Conservation (phyloP, 1,140 invertebrate species). For the Hirudo medicinalis region DNA sequence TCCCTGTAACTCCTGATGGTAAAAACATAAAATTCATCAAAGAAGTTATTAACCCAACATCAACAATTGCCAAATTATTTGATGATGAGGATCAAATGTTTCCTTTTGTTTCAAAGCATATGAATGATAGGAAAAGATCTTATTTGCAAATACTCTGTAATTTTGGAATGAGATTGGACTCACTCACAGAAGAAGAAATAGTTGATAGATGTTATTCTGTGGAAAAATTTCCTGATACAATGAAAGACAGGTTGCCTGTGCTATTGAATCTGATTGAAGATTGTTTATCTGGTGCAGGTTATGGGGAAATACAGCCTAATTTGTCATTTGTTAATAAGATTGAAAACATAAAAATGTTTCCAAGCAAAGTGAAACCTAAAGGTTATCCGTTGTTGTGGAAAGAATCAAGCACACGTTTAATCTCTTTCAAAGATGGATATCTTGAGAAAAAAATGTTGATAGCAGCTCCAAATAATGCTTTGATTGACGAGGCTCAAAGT, state of each 20-base stretch:
- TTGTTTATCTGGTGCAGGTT: background rate
- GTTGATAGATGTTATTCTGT: slow-evolving; percentile 13
- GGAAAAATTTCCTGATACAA: background rate
- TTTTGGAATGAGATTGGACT: background rate
- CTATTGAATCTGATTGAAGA: background rate
- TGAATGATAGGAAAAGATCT: too few species aligned
- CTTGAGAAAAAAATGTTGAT: background rate
- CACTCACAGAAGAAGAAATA: background rate
- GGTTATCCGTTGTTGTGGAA: slow-evolving; percentile 4
- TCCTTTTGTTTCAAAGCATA: background rate
- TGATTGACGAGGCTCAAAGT: slow-evolving; percentile 12
- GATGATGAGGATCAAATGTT: slow-evolving; percentile 23
- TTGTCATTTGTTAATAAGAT: background rate
- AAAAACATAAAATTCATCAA: background rate
- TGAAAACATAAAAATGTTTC: slow-evolving; percentile 1
- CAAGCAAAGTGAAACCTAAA: slow-evolving; percentile 5
- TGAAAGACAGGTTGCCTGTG: background rate
- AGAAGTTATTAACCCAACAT: slow-evolving; percentile 17
- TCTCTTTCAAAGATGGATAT: slow-evolving; percentile 10
- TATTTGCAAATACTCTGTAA: too few species aligned
- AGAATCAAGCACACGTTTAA: background rate
- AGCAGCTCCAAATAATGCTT: too few species aligned
- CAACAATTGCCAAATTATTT: slow-evolving; percentile 19
- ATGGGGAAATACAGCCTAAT: background rate
- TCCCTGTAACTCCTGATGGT: slow-evolving; percentile 21